Base-by-base conservation (phyloP, 2,113 vertebrate genomes). In the Corydoras sp. region DNA sequence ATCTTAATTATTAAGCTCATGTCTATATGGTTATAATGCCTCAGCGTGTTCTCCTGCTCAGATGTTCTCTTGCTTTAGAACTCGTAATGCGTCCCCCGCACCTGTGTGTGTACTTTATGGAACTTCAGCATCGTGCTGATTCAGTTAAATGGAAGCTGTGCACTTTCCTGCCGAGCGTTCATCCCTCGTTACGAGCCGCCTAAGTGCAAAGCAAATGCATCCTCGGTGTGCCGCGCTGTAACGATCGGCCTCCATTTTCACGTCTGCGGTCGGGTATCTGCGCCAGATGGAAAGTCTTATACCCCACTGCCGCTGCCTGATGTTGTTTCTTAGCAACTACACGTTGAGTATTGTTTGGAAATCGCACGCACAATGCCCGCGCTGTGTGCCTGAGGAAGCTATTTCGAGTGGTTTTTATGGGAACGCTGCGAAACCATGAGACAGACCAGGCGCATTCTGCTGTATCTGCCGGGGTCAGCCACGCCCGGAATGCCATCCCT, bases 301-400 rank as follows among this genome's bases (percentile, higher is more conserved):
- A 54, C 55, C 35, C 55, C 55, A 62, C 53, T 14, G 12, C 11
- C 12, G 35, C 48, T 71, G 58, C 63, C 66, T 60, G 62, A 24
- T 2, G 15, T 65, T 71, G 78, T 79, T 79, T 13, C 78, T 76
- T 51, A 74, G 78, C 78, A 68, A 67, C 67, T 74, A 65, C 48
- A 53, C 13, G 48, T 53, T 62, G 62, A 74, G 30, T 50, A 61
- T 60, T 29, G 54, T 59, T 15, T 68, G 11, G 43, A 53, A 15
- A 49, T 35, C 24, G 58, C 18, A 11, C 9, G 9, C 50, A 61
- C 64, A 73, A 60, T 73, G n/a, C 10, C 11, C 30, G 13, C 4
- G 63, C 51, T 55, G 59, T 74, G 15, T n/a, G 7, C 32, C 30
- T 58, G 9, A 64, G 10, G 12, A 64, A 49, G 69, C 69, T 68